Evolutionary conservation across 1,140 invertebrate genomes (phyloP).

Genomic region (Drosophila pachea): DNA sequence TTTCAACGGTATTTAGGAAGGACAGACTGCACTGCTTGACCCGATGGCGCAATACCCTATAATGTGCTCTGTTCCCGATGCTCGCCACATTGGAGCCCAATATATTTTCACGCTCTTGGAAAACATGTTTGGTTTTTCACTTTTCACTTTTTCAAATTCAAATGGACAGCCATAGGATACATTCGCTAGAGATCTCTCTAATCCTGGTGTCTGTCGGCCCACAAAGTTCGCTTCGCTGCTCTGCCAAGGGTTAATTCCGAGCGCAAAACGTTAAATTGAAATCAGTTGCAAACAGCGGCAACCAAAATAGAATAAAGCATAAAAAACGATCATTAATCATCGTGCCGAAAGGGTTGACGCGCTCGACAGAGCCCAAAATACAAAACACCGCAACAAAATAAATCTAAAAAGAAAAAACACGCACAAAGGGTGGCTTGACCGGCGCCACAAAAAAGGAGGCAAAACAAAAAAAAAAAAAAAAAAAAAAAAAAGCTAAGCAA

Average conservation of each 20-base stretch:
- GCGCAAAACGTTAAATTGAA: conserved; percentile 61
- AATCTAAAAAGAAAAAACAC: conserved; percentile 22
- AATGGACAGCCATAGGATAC: no score
- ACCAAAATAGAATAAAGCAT: conserved; percentile 27
- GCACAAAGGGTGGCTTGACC: conserved; percentile 49
- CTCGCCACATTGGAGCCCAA: no score
- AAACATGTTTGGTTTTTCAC: no score
- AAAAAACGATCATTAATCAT: conserved; percentile 74
- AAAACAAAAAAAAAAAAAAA: conserved; percentile 4
- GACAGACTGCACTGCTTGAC: no score
- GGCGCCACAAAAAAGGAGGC: conserved; percentile 32
- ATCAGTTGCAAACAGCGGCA: conserved; percentile 64
- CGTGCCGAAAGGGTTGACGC: conserved; percentile 67
- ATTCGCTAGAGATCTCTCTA: no score
- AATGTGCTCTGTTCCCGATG: not conserved
- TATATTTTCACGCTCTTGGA: no score
- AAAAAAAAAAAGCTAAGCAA: not conserved
- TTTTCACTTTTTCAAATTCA: no score
- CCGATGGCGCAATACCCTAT: conserved; percentile 1
- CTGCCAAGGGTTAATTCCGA: conserved; percentile 21
- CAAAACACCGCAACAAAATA: conserved; percentile 22
- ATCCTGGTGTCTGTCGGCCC: no score
- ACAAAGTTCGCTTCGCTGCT: not conserved
- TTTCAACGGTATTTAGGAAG: conserved; percentile 46
- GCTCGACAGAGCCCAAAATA: conserved; percentile 53